Base-by-base conservation (phyloP, 1,140 invertebrate genomes). In the Hestina assimilis region DNA sequence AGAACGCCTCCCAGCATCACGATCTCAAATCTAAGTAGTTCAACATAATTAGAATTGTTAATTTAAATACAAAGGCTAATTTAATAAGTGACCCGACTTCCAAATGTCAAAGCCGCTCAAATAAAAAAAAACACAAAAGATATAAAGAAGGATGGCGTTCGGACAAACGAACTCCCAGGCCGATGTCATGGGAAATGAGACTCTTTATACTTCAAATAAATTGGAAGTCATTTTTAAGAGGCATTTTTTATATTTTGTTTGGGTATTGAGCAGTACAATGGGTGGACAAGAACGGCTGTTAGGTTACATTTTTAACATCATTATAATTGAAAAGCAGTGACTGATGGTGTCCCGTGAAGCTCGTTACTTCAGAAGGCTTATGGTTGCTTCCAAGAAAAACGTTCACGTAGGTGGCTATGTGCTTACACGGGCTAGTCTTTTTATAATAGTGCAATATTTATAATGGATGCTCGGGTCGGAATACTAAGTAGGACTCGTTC, bases 41-140 rank as follows among this genome's bases (percentile, higher is more conserved):
- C 31, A 26, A 59, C 64, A 76, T 80, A 83, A 87, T 87, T 84
- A 85, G 63, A 69, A 84, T 82, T 72, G 71, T 79, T 75, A 73
- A 84, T 87, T 83, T 87, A 83, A 87, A 87, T 85, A 87, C 82
- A 85, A 87, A 85, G 79, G 72, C 80, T 85, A 87, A 85, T 87
- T 87, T 87, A 87, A 87, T 84, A 84, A 85, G 80, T 85, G 79
- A 78, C 75, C 82, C 71, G 72, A 72, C 82, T 83, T 50, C 65
- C 61, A 84, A 85, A 87, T 85, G 82, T 87, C 84, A 85, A 84
- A 83, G 73, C 64, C 54, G 60, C 80, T 73, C 69, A 76, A 76
- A 79, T 73, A 83, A 85, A 38, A 38, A 82, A 87, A 84, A 79
- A 62, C 57, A 76, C 66, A 77, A 74, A 74, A 81, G 72, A 70